phyloP scores from a whole-genome alignment of 2,888 invertebrate species.

The Phortica magna region DNA sequence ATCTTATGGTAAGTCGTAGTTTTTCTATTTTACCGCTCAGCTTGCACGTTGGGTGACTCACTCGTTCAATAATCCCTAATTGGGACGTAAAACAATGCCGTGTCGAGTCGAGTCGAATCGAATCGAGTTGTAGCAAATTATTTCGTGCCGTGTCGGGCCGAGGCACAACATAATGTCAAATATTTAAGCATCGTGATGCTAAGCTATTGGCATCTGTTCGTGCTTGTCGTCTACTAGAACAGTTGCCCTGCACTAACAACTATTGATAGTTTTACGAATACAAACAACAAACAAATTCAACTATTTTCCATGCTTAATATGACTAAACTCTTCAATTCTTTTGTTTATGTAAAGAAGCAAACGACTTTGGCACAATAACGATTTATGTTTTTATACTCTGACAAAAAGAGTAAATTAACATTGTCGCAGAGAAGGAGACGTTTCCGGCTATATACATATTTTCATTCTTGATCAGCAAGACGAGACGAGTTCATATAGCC shows the following conservation, averaged over 20 bases:
- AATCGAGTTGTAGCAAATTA: too few relatives aligned
- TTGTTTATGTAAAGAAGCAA: too few relatives aligned
- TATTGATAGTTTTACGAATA: background rate
- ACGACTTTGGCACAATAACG: too few relatives aligned
- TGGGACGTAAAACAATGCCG: slow-evolving; percentile 55
- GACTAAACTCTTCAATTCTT: too few relatives aligned
- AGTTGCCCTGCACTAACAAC: background rate
- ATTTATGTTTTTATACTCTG: too few relatives aligned
- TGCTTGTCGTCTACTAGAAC: background rate
- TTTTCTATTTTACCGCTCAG: slow-evolving; percentile 43
- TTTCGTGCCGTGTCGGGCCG: background rate
- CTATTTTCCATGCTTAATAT: too few relatives aligned
- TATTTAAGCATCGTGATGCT: slow-evolving; percentile 54
- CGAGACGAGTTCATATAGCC: too few relatives aligned
- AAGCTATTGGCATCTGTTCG: background rate
- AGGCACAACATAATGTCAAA: slow-evolving; percentile 54
- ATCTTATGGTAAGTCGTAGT: background rate
- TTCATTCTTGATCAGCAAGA: too few relatives aligned
- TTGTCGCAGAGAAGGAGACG: too few relatives aligned
- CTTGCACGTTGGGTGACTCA: slow-evolving; percentile 34
- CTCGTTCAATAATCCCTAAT: slow-evolving; percentile 47
- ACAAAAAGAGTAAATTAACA: too few relatives aligned
- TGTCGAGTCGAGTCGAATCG: background rate
- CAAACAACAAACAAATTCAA: background rate
- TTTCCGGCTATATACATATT: too few relatives aligned